Conservation (phyloP, 2,888 invertebrate genomes). For the Protonemura montana region DNA sequence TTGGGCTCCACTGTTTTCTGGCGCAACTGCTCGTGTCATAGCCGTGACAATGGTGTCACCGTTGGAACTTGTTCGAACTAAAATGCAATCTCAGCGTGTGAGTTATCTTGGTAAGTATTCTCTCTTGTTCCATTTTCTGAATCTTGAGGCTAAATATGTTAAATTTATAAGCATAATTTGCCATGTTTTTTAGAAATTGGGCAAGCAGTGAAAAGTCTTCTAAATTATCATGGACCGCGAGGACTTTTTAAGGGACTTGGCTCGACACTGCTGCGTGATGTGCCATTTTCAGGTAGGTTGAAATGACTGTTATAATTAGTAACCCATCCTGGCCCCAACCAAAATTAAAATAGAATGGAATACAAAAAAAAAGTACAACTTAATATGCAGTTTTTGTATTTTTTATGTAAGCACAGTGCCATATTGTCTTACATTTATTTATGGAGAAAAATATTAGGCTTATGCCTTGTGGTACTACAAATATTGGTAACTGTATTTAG, state of each 20-base stretch:
- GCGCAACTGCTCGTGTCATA: conserved; percentile 83
- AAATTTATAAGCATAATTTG: conserved; percentile 15
- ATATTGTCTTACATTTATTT: no score
- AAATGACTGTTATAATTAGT: no score
- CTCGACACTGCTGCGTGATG: conserved; percentile 90
- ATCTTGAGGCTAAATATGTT: not conserved
- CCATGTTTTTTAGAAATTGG: conserved; percentile 63
- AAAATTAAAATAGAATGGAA: no score
- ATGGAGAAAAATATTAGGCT: no score
- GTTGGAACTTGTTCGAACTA: conserved; percentile 93
- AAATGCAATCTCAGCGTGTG: conserved; percentile 95
- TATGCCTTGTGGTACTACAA: no score
- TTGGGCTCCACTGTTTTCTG: conserved; percentile 80
- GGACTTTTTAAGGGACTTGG: conserved; percentile 90
- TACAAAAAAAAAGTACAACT: no score
- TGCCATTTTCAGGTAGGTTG: conserved; percentile 85
- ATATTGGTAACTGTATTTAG: no score
- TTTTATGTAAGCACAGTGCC: no score
- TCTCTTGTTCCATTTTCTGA: not conserved
- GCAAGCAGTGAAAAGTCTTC: conserved; percentile 66
- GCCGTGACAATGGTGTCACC: conserved; percentile 91
- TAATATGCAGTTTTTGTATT: no score
- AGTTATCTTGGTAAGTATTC: conserved; percentile 74
- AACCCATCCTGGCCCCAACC: no score
- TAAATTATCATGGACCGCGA: conserved; percentile 73